Percentiles rank a stretch among this genome's conserved stretches.
Conservation (phyloP, 2,797 vertebrate genomes). For the Macroramphosus scolopax region DNA sequence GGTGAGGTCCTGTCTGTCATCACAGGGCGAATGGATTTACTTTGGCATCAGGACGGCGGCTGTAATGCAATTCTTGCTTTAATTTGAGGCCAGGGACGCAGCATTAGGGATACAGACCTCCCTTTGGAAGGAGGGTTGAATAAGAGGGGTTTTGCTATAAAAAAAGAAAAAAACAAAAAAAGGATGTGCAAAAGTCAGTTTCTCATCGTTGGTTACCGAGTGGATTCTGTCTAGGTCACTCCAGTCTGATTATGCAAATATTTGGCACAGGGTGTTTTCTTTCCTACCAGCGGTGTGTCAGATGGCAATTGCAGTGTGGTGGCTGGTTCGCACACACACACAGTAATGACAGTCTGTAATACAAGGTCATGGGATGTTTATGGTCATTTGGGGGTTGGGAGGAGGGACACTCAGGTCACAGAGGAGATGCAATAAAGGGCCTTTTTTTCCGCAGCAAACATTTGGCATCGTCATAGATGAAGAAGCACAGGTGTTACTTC, state of each 20-base stretch:
- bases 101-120: conserved; percentile 31
- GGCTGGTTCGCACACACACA: too few relatives aligned
- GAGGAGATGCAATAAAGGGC: too few relatives aligned
- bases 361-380: too few relatives aligned
- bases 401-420: conserved; percentile 45
- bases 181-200: conserved; percentile 28
- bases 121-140: conserved; percentile 16
- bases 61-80: conserved; percentile 46
- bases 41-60: conserved; percentile 40
- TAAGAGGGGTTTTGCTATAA: conserved; percentile 1
- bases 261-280: too few relatives aligned
- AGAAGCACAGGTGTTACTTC: too few relatives aligned
- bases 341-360: too few relatives aligned
- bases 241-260: too few relatives aligned
- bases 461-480: too few relatives aligned
- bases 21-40: conserved; percentile 33
- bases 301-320: too few relatives aligned
- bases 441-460: too few relatives aligned
- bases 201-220: conserved; percentile 34
- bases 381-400: conserved; percentile 31
- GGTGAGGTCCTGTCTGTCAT: conserved; percentile 43
- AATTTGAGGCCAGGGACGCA: conserved; percentile 44
- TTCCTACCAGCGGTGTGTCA: too few relatives aligned
- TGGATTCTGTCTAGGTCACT: too few relatives aligned
- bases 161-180: conserved; percentile 5